Evolutionary conservation across 2,888 invertebrate species (phyloP), one percentile per base, ranked within the genome.

Genomic region (Holacanthella duospinosa): DNA sequence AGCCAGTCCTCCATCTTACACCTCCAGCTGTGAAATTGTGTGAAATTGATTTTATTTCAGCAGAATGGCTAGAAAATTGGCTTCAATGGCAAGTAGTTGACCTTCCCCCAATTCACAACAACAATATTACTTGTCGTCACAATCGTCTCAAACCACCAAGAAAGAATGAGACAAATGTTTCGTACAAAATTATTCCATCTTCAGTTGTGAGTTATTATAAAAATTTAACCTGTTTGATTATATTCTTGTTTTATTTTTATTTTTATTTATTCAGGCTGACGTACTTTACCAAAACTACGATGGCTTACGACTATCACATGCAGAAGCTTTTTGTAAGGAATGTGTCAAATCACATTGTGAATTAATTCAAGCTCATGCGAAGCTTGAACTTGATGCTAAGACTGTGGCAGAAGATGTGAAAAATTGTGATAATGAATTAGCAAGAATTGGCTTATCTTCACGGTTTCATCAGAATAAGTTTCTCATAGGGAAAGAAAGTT

Each of bases 1-100:
- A 36, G 16, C n/a, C n/a, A n/a, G 16, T 36, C 16, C 36, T 16
- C 16, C 36, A 36, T 36, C 36, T 9, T 9, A 36, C 36, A 36
- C 6, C 6, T 9, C 36, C 36, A 36, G 16, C 16, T 16, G 36
- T 16, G 16, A 6, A 36, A 6, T 9, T 36, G 9, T 16, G 16
- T 9, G 36, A 36, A 36, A 36, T 36, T 9, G 36, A 82, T 68
- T 82, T 81, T 77, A 75, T 83, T 28, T 77, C 80, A 9, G 77
- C 76, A 2, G 78, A 78, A 26, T 83, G 83, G 83, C 70, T 83
- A 12, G 75, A 74, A 1, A 78, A 80, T 61, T 83, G 82, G 82
- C 70, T 83, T 1, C 76, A 75, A 67, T 70, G 24, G 63, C 67
- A 43, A 73, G 75, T 59, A 55, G 62, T 65, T 6, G 75, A 73